Evolutionary conservation across 2,888 invertebrate genomes (phyloP).

Genomic region (Cheiracanthium punctorium): DNA sequence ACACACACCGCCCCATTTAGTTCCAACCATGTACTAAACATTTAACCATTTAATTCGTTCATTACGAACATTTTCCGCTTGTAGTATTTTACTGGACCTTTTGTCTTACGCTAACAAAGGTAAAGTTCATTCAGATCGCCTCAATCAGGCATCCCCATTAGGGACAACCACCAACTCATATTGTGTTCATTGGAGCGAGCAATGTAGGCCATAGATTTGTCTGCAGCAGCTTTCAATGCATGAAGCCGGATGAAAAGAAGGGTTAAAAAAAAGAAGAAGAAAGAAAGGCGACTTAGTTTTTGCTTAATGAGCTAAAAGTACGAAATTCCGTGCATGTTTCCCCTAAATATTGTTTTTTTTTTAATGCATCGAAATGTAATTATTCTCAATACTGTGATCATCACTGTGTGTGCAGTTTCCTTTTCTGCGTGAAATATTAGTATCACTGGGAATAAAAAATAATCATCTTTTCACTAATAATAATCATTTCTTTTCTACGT

Average conservation of each 20-base stretch:
- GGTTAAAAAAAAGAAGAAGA: background rate
- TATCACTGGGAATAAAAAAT: too few relatives aligned
- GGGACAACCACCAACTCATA: background rate
- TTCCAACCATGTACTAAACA: background rate
- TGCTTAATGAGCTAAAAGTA: background rate
- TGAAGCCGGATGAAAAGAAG: background rate
- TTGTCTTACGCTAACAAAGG: constrained; percentile 8
- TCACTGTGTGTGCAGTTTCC: too few relatives aligned
- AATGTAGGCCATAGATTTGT: background rate
- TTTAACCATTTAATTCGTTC: background rate
- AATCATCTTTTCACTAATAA: too few relatives aligned
- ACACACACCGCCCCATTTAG: background rate
- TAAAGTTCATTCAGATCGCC: constrained; percentile 10
- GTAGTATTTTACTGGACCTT: background rate
- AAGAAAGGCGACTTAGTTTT: background rate
- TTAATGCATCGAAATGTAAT: too few relatives aligned
- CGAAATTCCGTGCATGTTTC: background rate
- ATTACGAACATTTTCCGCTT: background rate
- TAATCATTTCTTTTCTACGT: too few relatives aligned
- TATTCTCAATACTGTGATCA: too few relatives aligned
- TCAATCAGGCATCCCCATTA: background rate
- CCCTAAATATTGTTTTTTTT: background rate
- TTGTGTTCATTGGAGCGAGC: constrained; percentile 6
- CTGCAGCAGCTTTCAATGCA: background rate
- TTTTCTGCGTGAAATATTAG: too few relatives aligned